Base-by-base conservation (phyloP, 1,140 invertebrate genomes). In the Listronotus bonariensis region DNA sequence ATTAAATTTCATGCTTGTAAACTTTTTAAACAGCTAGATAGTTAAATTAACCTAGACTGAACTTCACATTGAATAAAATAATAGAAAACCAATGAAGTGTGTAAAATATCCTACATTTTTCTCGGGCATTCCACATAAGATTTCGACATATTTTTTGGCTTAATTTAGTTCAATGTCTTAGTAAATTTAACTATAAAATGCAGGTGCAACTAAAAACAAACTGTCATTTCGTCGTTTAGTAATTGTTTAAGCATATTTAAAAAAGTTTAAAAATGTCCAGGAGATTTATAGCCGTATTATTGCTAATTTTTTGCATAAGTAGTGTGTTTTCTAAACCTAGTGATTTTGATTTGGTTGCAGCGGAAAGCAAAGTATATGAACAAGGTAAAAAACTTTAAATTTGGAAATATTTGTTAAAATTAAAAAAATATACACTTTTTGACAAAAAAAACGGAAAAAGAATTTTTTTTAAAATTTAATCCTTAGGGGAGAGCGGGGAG, bases 131-230 rank as follows among this genome's bases (percentile, higher is more conserved):
- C 34, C 17, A 49, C 48, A 43, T 42, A 46, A 46, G 36, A 32
- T 46, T 58, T 15, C 46, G 32, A 41, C 34, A 60, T 34, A 32
- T 18, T 34, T 34, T 15, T 53, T 51, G 45, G 52, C 43, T 41
- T 34, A 17, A 62, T 54, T 36, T 36, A 62, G 59, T 62, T 62
- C 59, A 62, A 62, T 62, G 59, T 52, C 59, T 51, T 38, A 45
- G 11, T 14, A 46, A 49, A 51, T 15, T 38, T 62, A 34, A 31
- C 36, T 53, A 62, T 48, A 59, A 48, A 36, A 38, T 15, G 10
- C 48, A 32, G 18, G 46, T 54, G 10, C 52, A 54, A n/a, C 14
- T 17, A 38, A 31, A 7, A 12, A 9, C 15, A 6, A 15, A 38
- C 38, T 14, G 15, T 40, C 14, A 54, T 34, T 38, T 9, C 7